These are phyloP conservation scores for Metalampra italica DNA, from an alignment of 2,888 invertebrate species.

Conservation along the genomic window DNA sequence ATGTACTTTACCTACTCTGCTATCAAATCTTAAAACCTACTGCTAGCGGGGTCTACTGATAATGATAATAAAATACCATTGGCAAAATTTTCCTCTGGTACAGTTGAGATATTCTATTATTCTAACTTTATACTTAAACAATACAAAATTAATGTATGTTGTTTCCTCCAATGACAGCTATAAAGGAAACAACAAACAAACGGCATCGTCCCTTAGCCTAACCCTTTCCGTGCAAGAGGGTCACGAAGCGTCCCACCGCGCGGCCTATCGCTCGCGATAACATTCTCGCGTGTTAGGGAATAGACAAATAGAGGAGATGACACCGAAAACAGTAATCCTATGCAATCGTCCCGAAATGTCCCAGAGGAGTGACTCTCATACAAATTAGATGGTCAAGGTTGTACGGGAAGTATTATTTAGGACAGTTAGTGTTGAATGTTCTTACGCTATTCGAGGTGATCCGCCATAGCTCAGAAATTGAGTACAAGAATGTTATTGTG, in stretches of 20 bases:
- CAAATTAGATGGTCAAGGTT: no score
- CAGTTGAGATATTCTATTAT: no score
- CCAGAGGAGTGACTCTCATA: neutral
- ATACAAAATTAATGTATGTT: neutral
- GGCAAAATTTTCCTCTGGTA: no score
- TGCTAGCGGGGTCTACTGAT: no score
- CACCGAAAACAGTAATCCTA: neutral
- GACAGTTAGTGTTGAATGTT: no score
- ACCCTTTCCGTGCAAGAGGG: neutral
- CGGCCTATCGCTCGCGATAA: neutral
- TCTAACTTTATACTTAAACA: no score
- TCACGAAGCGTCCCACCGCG: neutral
- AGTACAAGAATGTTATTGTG: no score
- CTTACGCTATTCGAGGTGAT: neutral
- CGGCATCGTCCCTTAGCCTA: neutral
- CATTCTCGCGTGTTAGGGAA: neutral
- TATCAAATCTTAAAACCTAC: no score
- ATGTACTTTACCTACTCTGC: no score
- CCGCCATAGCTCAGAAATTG: no score
- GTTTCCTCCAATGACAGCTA: neutral
- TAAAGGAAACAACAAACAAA: neutral
- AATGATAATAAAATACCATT: no score
- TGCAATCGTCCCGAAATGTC: neutral
- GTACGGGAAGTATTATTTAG: no score
- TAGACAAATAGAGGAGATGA: constrained; percentile 1